Base-by-base conservation (phyloP, 2,888 invertebrate genomes). In the Oxyscelio sp. region DNA sequence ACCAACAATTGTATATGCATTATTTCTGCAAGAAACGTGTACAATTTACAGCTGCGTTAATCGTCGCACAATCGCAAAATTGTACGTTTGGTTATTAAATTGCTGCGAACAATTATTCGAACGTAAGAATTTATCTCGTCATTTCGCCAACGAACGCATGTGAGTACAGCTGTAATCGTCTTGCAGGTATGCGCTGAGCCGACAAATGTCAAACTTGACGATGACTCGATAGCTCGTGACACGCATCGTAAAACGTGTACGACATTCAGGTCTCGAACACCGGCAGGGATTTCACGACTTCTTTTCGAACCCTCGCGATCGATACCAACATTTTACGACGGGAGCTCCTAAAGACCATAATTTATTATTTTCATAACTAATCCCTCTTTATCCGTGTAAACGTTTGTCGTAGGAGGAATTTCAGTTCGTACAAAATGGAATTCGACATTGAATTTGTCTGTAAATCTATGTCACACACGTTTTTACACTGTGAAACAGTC, bases 141-240 rank as follows among this genome's bases (percentile, higher is more conserved):
- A 52, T 54, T 40, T 27, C 22, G 17, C 52, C 52, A 22, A 24
- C 40, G n/a, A 52, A 19, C 45, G 19, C 31, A 58, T 11, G 70
- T 15, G 48, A 48, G 19, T 73, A 24, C 73, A 63, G 63, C 19
- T 27, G 27, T 34, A 19, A 43, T 38, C 43, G 68, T 40, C 19
- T 22, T 59, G n/a, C 40, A 58, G 43, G 58, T 63, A 71, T 71
- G 45, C 40, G 38, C 61, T 1, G 58, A 21, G 31, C 50, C 24
- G 45, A 43, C 73, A 66, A 66, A 65, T 73, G 56, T 59, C 73
- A 73, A 48, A 24, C 70, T 38, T 65, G 71, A 65, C 40, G 71
- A 71, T 58, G 65, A 58, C 52, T 61, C 68, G 68, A 58, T 71
- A 31, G 45, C 63, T 79, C 63, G 65, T 71, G 79, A 63, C 54